Evolutionary conservation across 2,113 vertebrate genomes (phyloP), one percentile per base, ranked within the genome.

Genomic region (Platichthys flesus): DNA sequence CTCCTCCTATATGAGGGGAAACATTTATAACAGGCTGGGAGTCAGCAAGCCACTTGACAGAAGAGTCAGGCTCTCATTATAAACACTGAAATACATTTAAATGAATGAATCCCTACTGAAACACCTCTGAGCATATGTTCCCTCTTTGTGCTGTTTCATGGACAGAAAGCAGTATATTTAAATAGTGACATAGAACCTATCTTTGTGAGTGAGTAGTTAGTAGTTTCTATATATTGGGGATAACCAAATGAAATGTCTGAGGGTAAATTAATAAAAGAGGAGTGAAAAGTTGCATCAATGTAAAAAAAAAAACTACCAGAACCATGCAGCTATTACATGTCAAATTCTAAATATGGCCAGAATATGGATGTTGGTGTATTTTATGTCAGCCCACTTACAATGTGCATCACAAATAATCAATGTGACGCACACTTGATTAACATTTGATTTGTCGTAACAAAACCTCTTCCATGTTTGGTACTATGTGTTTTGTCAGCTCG

Each of bases 201-300:
- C 52, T 64, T 65, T 64, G 65, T 61, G 52, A 56, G 31, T 65
- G 67, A 65, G 58, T 18, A 71, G 71, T 59, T 58, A 24, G 67
- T 40, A 59, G 54, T 20, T 59, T 78, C 18, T 45, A 56, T 51
- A 21, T 54, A 9, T 31, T 9, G 16, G 64, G 31, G 28, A 16
- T 28, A 28, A 28, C 28, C 28, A 28, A 28, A 28, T 28, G 28
- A 28, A 28, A 28, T 28, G 28, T 28, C 28, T 35, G 26, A 52
- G 42, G 45, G 47, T 8, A 62, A 67, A 67, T 55, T 2, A 52
- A 67, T 54, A 23, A 54, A 67, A 26, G 9, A 23, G 0, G 28
- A 18, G 21, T 9, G 26, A 49, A 49, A 63, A 35, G 20, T 10
- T 40, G 6, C 13, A 23, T 23, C 21, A 54, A 21, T 21, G 12